These are phyloP conservation scores for Dermatemys mawii DNA, from an alignment of 2,113 vertebrate species.

Conservation along the genomic window DNA sequence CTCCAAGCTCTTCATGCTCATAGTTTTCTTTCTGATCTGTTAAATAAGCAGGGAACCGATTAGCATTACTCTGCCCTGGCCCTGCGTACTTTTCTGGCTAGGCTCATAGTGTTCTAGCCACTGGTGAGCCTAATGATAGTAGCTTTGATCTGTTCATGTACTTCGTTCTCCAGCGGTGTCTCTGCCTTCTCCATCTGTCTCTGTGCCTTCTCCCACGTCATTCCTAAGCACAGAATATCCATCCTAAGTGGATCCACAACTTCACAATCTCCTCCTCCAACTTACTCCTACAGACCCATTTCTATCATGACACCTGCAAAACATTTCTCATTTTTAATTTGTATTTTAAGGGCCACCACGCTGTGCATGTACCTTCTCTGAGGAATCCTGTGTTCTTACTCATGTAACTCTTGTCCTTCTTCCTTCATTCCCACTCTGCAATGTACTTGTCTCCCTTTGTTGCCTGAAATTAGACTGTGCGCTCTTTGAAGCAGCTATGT, in stretches of 20 bases:
- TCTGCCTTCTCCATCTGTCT: background rate
- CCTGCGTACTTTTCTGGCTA: background rate
- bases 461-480: background rate
- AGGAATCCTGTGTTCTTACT: background rate
- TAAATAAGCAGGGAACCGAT: background rate
- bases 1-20: background rate
- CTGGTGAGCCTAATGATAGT: background rate
- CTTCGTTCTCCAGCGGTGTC: background rate
- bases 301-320: background rate
- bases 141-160: background rate
- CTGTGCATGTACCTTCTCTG: background rate
- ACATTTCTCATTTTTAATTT: background rate
- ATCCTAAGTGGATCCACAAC: background rate
- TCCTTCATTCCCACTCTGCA: background rate
- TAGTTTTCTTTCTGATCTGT: background rate
- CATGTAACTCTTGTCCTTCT: background rate
- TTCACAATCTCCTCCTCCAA: background rate
- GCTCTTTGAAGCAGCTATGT: background rate
- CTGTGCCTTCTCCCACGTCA: background rate
- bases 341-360: fast-evolving
- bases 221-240: background rate
- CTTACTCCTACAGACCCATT: background rate
- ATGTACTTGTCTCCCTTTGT: background rate
- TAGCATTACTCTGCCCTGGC: background rate
- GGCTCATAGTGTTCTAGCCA: background rate